These are phyloP conservation scores for Cheilinus undulatus DNA, from an alignment of 2,113 vertebrate species.

Conservation along the genomic window DNA sequence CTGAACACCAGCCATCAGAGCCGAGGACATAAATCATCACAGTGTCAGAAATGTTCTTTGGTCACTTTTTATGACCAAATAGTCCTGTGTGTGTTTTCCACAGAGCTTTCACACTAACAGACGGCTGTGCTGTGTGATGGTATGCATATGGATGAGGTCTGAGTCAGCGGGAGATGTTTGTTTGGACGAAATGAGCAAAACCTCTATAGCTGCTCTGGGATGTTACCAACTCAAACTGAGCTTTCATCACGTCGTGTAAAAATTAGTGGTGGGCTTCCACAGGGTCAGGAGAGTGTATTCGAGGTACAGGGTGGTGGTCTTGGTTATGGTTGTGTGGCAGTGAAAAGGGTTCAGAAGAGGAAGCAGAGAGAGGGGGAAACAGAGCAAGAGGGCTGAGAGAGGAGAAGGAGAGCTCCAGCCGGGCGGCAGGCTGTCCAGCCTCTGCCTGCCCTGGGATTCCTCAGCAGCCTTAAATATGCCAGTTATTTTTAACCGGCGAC, in stretches of 20 bases:
- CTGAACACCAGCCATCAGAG: constrained; percentile 15
- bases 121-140: constrained; percentile 26
- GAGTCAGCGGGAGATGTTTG: constrained; percentile 50
- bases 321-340: constrained; percentile 36
- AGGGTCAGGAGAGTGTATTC: constrained; percentile 32
- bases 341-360: constrained; percentile 34
- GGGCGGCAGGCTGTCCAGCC: constrained; percentile 87
- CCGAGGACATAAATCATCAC: constrained; percentile 6
- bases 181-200: constrained; percentile 56
- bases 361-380: constrained; percentile 45
- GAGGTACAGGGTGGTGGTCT: constrained; percentile 34
- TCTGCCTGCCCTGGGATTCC: constrained; percentile 95
- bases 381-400: constrained; percentile 48
- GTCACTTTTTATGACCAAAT: constrained; percentile 23
- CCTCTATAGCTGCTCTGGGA: constrained; percentile 36
- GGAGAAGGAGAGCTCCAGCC: constrained; percentile 61
- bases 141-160: constrained; percentile 47
- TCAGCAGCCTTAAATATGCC: constrained; percentile 97
- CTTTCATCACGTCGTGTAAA: constrained; percentile 76
- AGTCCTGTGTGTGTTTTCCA: constrained; percentile 32
- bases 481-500: constrained; percentile 99
- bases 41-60: constrained; percentile 9
- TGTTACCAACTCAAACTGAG: constrained; percentile 22
- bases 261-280: constrained; percentile 45
- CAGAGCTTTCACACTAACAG: constrained; percentile 2